phyloP scores from a whole-genome alignment of 2,797 vertebrate species.

The Balearica regulorum region DNA sequence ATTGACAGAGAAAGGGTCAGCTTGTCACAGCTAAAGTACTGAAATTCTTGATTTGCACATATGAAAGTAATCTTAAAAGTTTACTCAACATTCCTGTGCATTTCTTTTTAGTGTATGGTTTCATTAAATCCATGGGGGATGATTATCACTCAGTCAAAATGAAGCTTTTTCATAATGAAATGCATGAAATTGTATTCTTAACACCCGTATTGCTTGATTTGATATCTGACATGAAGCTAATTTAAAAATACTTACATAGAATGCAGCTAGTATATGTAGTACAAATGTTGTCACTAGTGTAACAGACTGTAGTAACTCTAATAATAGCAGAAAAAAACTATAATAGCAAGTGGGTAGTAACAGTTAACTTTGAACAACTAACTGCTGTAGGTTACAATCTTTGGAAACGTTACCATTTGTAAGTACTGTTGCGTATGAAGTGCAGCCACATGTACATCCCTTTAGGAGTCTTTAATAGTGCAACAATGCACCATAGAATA shows the following conservation, averaged over 20 bases:
- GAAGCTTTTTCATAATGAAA: not conserved
- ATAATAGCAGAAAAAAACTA: not conserved
- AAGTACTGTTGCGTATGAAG: not conserved
- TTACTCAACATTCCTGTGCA: accelerated
- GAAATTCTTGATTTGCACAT: not conserved
- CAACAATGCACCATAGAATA: not conserved
- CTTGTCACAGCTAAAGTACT: not conserved
- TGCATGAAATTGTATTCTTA: not conserved
- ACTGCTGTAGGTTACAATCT: not conserved
- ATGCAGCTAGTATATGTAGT: not conserved
- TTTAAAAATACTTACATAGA: not conserved
- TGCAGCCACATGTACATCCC: not conserved
- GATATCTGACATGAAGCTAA: not conserved
- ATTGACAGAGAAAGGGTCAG: not conserved
- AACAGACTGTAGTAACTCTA: not conserved
- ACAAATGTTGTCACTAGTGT: not conserved
- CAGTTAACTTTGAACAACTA: not conserved
- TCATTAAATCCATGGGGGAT: not conserved
- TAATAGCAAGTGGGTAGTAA: not conserved
- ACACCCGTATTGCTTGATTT: not conserved
- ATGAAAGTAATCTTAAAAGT: not conserved
- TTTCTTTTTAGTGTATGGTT: not conserved
- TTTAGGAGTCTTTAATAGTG: not conserved
- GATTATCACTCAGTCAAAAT: not conserved
- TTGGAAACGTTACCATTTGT: not conserved